phyloP scores from a whole-genome alignment of 2,888 invertebrate species.

The Clistopyga incitator region DNA sequence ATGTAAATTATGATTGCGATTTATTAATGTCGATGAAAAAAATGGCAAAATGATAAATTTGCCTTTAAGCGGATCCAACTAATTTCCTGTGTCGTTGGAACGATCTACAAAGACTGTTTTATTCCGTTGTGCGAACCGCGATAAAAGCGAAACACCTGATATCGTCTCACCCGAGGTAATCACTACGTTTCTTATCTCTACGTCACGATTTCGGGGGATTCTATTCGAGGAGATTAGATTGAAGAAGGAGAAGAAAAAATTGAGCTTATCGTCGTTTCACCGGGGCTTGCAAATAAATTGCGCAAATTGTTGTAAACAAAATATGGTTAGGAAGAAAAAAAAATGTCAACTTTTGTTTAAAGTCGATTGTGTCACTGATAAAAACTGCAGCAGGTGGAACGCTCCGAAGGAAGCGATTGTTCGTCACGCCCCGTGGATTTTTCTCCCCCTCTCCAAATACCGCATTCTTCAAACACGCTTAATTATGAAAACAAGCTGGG shows the following conservation, averaged over 20 bases:
- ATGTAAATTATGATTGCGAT: too few species aligned
- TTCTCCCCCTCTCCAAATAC: constrained; percentile 37
- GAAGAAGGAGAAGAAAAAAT: constrained; percentile 10
- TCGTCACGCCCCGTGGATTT: constrained; percentile 56
- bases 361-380: constrained; percentile 31
- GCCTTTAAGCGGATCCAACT: background rate
- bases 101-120: constrained; percentile 45
- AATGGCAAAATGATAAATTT: too few species aligned
- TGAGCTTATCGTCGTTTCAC: background rate
- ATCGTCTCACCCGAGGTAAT: constrained; percentile 53
- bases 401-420: constrained; percentile 47
- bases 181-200: constrained; percentile 59
- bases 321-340: background rate
- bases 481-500: constrained; percentile 64
- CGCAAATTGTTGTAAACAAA: constrained; percentile 1
- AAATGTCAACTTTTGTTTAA: background rate
- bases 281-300: background rate
- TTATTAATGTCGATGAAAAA: too few species aligned
- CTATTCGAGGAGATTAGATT: constrained; percentile 28
- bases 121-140: constrained; percentile 18
- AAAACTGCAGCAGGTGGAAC: constrained; percentile 50
- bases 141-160: constrained; percentile 47
- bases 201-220: constrained; percentile 43
- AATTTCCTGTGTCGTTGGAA: constrained; percentile 30
- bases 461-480: constrained; percentile 60